phyloP scores from a whole-genome alignment of 2,113 vertebrate genomes.

The Aegithalos caudatus region DNA sequence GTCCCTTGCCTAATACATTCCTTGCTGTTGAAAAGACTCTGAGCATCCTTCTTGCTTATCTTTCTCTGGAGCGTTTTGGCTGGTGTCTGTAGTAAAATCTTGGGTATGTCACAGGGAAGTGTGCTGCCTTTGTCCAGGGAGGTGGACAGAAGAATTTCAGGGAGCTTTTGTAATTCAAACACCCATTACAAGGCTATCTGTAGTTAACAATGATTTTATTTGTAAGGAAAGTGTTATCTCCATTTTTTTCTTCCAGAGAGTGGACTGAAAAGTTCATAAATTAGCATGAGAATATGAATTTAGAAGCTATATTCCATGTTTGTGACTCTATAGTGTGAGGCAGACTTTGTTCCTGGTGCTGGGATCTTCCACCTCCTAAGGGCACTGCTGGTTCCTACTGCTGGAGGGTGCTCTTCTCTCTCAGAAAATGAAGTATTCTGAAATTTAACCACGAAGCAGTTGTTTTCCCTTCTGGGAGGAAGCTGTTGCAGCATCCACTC shows the following conservation, averaged over 20 bases:
- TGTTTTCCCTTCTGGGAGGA: not conserved
- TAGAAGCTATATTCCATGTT: not conserved
- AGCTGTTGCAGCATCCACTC: not conserved
- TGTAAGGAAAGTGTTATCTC: not conserved
- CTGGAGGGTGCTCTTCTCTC: not conserved
- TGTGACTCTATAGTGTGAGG: not conserved
- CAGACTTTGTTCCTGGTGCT: not conserved
- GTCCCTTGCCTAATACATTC: not conserved
- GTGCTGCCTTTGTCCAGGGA: not conserved
- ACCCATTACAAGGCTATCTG: rapidly evolving
- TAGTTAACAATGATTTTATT: not conserved
- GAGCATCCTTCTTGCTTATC: not conserved
- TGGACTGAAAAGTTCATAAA: not conserved
- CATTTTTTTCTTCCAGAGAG: not conserved
- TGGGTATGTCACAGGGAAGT: not conserved
- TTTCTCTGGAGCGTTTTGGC: not conserved
- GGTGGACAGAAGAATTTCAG: not conserved
- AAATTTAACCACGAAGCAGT: not conserved
- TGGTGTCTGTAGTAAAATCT: not conserved
- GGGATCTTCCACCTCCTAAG: not conserved
- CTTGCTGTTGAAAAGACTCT: not conserved
- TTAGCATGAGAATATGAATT: not conserved
- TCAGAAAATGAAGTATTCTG: not conserved
- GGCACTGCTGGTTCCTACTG: not conserved
- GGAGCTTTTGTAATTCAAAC: not conserved